phyloP scores from a whole-genome alignment of 2,797 vertebrate species.

The Pangasius mekongensis region DNA sequence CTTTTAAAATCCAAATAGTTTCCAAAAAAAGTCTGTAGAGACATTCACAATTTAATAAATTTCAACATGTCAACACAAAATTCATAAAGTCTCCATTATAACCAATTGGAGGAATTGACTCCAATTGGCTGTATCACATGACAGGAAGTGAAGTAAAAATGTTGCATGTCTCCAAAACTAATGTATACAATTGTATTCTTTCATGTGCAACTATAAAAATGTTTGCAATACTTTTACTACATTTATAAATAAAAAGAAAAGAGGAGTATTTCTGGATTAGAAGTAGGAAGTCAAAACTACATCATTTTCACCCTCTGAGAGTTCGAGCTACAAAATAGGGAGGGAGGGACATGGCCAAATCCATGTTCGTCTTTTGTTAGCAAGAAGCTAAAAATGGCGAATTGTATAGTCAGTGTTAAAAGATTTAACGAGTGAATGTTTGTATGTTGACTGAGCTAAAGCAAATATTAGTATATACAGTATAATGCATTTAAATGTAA shows the following conservation, averaged over 20 bases:
- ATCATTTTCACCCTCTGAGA: too few species aligned
- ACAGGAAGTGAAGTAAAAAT: slow-evolving; percentile 1
- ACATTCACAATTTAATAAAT: background rate
- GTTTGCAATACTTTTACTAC: too few species aligned
- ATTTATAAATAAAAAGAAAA: too few species aligned
- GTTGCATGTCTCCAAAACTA: background rate
- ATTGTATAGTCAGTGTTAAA: background rate
- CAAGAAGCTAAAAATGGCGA: background rate
- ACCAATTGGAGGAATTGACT: background rate
- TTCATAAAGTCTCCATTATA: background rate
- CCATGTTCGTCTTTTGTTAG: background rate
- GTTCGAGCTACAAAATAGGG: too few species aligned
- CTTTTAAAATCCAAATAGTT: background rate
- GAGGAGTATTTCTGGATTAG: too few species aligned
- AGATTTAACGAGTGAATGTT: background rate
- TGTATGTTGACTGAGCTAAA: background rate
- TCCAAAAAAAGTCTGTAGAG: background rate
- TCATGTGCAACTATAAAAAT: background rate
- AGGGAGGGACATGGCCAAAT: too few species aligned
- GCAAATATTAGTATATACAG: background rate
- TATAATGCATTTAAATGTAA: background rate
- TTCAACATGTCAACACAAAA: background rate
- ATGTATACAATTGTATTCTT: background rate
- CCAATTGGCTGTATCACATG: background rate
- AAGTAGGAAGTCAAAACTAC: too few species aligned